phyloP scores from a whole-genome alignment of 2,113 vertebrate genomes.

The Apaloderma vittatum region DNA sequence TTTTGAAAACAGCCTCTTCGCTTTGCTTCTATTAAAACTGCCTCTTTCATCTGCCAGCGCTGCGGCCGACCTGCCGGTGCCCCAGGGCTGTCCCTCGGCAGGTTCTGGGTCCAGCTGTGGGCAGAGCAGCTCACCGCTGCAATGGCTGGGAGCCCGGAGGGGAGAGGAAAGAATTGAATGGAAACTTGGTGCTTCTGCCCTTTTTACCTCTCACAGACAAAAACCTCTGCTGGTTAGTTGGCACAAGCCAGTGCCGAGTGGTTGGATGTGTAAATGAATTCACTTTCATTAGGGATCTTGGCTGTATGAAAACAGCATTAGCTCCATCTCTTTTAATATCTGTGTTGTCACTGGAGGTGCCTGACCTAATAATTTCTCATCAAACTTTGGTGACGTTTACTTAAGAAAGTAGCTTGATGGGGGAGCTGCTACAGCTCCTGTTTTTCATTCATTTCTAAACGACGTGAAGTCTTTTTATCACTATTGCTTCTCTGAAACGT shows the following conservation, averaged over 20 bases:
- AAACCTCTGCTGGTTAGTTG: not conserved
- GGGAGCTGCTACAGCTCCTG: not conserved
- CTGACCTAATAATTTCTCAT: not conserved
- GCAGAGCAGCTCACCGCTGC: not conserved
- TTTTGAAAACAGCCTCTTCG: not conserved
- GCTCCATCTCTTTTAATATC: not conserved
- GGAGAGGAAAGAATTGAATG: not conserved
- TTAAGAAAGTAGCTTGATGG: not conserved
- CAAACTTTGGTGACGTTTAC: not conserved
- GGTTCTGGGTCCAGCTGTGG: rapidly evolving
- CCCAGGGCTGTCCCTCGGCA: not conserved
- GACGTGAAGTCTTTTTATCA: not conserved
- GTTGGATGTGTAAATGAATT: not conserved
- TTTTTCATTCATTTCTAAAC: not conserved
- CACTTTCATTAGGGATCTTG: not conserved
- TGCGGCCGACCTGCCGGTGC: not conserved
- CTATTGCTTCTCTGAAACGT: not conserved
- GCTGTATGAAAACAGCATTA: not conserved
- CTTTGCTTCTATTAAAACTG: not conserved
- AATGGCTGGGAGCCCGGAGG: too few relatives aligned
- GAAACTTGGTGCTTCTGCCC: not conserved
- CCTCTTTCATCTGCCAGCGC: not conserved
- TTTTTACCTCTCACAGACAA: not conserved
- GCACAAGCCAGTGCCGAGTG: not conserved
- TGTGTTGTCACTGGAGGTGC: not conserved